Evolutionary conservation across 2,888 invertebrate genomes (phyloP), one percentile per base, ranked within the genome.

Genomic region (Hedychridium roseum): DNA sequence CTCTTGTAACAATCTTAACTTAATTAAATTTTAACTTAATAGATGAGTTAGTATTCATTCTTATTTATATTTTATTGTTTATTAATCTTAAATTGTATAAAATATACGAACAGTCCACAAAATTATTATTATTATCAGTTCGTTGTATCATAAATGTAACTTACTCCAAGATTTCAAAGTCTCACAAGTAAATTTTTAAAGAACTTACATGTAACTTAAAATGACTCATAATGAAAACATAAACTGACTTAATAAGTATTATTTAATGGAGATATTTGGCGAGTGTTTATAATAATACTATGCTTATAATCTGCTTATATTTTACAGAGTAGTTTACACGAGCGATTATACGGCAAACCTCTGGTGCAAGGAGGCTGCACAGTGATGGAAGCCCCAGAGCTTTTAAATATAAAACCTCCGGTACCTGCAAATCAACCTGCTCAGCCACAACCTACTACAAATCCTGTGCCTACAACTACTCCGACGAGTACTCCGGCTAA

Each of bases 341-440:
- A 94, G 78, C 87, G 91, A 68, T 87, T 92, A 61, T 96, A 96
- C 74, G 96, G 96, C 6, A 94, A 94, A 78, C 88, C 89, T 41
- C 78, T 84, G 65, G 77, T 80, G 61, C 73, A 84, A 76, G 80
- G 82, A n/a, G 83, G 81, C 28, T 83, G 83, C 66, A 83, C 84
- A 30, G 78, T 88, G 3, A 86, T 90, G 60, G 91, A 91, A 79
- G 88, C 89, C 65, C 83, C 88, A 0, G 86, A 86, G 63, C 66
- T 84, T 11, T 66, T 83, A 20, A 78, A 76, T 56, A 55, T 73
- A 16, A 72, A 73, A 48, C 65, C 68, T 23, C 71, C 73, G 3
- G 57, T 54, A 7, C 23, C 32, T 14, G 52, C 67, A 1, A 54
- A 57, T 28, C 61, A 63, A 30, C 34, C 59, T 3, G 56, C 66